Evolutionary conservation across 1,140 invertebrate genomes (phyloP).

Genomic region (Tribolium madens): DNA sequence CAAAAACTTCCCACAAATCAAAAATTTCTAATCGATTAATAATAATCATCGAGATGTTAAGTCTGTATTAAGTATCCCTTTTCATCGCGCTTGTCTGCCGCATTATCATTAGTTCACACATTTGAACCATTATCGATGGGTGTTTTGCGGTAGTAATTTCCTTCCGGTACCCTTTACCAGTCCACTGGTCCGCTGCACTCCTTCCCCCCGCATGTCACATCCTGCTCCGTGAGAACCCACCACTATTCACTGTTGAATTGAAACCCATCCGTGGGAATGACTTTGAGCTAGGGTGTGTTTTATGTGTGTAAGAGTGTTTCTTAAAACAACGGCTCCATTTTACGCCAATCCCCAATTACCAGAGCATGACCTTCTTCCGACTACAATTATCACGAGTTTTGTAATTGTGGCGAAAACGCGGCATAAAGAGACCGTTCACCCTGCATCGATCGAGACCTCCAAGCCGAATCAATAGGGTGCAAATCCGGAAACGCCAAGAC

Average conservation of each 20-base stretch:
- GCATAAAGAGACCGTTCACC: conserved; percentile 31
- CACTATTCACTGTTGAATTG: conserved; percentile 42
- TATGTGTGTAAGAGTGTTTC: conserved; percentile 41
- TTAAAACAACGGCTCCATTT: conserved; percentile 39
- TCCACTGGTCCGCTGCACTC: conserved; percentile 35
- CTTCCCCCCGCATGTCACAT: conserved; percentile 44
- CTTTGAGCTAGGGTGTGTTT: conserved; percentile 43
- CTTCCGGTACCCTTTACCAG: conserved; percentile 45
- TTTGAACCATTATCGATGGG: neutral
- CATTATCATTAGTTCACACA: conserved; percentile 23
- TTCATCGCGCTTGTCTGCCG: neutral
- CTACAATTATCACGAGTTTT: neutral
- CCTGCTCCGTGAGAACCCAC: conserved; percentile 46
- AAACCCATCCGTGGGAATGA: conserved; percentile 46
- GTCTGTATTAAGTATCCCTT: too few relatives aligned
- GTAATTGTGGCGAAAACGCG: conserved; percentile 10
- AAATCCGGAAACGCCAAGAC: neutral
- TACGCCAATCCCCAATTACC: conserved; percentile 41
- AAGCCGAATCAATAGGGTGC: neutral
- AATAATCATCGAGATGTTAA: too few relatives aligned
- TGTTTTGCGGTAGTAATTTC: conserved; percentile 37
- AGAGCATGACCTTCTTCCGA: conserved; percentile 36
- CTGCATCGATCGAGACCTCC: conserved; percentile 14
- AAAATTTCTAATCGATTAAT: neutral
- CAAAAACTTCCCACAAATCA: neutral